Percentiles rank a stretch among this genome's conserved stretches.
These are phyloP conservation scores for Stenopsyche tienmushanensis DNA, from an alignment of 1,140 invertebrate species.

Conservation along the genomic window DNA sequence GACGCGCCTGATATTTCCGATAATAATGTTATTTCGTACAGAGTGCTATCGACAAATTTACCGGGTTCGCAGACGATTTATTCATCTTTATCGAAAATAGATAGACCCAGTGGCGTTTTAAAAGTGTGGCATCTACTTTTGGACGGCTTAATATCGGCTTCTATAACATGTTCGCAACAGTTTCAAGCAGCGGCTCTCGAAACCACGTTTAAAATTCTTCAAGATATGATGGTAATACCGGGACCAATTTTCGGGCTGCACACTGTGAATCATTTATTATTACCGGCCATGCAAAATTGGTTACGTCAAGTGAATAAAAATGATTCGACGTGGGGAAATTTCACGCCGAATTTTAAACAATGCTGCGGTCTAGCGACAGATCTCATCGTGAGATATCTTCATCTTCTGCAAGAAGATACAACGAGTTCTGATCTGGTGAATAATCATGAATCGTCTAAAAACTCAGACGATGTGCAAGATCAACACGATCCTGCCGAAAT, in stretches of 20 bases:
- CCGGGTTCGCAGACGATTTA: conserved; percentile 60
- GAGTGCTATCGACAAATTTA: conserved; percentile 60
- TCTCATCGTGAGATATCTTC: conserved; percentile 82
- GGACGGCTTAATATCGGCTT: conserved; percentile 84
- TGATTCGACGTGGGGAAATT: conserved; percentile 68
- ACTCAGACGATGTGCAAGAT: conserved; percentile 36
- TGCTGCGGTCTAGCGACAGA: conserved; percentile 89
- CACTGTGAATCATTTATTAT: conserved; percentile 84
- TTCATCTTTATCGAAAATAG: conserved; percentile 67
- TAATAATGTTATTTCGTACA: conserved; percentile 61
- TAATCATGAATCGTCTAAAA: conserved; percentile 39
- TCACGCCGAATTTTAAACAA: conserved; percentile 87
- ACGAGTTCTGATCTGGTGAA: conserved; percentile 14
- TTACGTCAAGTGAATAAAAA: conserved; percentile 71
- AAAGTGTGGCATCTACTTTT: conserved; percentile 89
- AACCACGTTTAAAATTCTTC: conserved; percentile 80
- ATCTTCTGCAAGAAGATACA: conserved; percentile 57
- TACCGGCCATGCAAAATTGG: conserved; percentile 91
- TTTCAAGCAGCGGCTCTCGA: conserved; percentile 87
- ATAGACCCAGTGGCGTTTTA: conserved; percentile 80
- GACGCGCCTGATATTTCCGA: conserved; percentile 50
- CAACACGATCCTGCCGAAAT: conserved; percentile 48
- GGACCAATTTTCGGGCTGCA: conserved; percentile 85
- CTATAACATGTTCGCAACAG: conserved; percentile 75
- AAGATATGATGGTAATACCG: conserved; percentile 72